Conservation (phyloP, 2,113 vertebrate genomes). For the Ptyas mucosa region DNA sequence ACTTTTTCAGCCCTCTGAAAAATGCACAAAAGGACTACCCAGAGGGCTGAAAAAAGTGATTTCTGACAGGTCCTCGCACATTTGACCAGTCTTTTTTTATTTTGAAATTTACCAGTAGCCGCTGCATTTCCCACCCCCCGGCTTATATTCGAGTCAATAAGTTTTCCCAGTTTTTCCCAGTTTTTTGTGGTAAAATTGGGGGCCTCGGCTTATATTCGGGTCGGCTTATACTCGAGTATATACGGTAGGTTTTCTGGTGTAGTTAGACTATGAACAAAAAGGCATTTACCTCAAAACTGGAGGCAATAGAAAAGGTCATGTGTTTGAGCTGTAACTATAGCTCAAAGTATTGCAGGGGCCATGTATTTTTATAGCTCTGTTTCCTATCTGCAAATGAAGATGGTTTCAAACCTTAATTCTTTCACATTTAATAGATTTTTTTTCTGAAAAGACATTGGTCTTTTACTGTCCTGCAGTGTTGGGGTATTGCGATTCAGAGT, state of each 20-base stretch:
- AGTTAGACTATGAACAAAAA: background rate
- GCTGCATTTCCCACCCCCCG: too few relatives aligned
- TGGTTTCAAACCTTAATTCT: background rate
- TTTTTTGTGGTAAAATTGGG: too few relatives aligned
- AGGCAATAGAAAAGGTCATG: background rate
- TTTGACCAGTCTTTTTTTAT: too few relatives aligned
- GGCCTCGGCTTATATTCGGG: too few relatives aligned
- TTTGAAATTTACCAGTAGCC: too few relatives aligned
- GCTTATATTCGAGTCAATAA: too few relatives aligned
- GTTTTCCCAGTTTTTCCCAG: too few relatives aligned
- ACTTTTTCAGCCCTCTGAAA: too few relatives aligned
- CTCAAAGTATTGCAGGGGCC: background rate
- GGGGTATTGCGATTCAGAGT: background rate
- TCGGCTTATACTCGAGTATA: too few relatives aligned
- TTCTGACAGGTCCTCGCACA: too few relatives aligned
- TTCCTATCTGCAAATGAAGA: background rate
- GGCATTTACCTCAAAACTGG: background rate
- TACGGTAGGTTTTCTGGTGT: background rate
- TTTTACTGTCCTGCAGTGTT: background rate
- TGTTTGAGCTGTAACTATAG: background rate
- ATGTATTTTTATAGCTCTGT: background rate
- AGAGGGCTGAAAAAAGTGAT: too few relatives aligned
- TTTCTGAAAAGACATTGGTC: background rate
- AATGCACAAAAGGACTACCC: too few relatives aligned
- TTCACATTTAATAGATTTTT: background rate